Base-by-base conservation (phyloP, 1,140 invertebrate species). In the Drosophila tristis region DNA sequence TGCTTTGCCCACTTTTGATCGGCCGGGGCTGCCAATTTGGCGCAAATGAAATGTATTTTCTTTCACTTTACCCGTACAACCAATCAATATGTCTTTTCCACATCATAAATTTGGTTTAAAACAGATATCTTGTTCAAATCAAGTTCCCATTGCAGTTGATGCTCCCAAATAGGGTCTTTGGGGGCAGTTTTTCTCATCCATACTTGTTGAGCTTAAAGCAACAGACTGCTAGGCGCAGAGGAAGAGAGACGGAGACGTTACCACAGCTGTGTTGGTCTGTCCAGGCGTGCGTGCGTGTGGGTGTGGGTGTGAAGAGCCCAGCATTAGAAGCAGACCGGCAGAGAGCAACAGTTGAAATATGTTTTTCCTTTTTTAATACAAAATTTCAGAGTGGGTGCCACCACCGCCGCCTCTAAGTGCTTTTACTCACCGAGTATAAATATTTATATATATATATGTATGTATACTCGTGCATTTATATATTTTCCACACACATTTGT, bases 271-370 rank as follows among this genome's bases (percentile, higher is more conserved):
- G 47, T 71, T 31, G 54, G 26, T 49, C 15, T 25, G 31, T 49
- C 16, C 39, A 25, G 11, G 56, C 44, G 29, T 44, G 48, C 54
- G 62, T 42, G 35, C 55, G 74, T 66, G 42, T 62, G 43, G 47
- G 74, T 66, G 42, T 62, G 43, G 47, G 70, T 74, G 59, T 47
- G 53, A 59, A 65, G 61, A 76, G 58, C 26, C 20, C 56, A 43
- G 35, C 58, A 44, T 60, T 65, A 77, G 60, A 77, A 73, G 58
- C 74, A 80, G 49, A 73, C 57, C 68, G 71, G 68, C 68, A 71
- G 39, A 72, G 80, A 72, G 80, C 81, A 87, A 80, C 67, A 86
- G 68, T 78, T 86, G 65, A 85, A 85, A 85, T 86, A 77, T 80
- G 53, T 77, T 72, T 64, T 58, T 65, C 48, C 74, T 82, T 58